These are phyloP conservation scores for Yponomeuta cagnagella DNA, from an alignment of 2,888 invertebrate species.

Conservation along the genomic window DNA sequence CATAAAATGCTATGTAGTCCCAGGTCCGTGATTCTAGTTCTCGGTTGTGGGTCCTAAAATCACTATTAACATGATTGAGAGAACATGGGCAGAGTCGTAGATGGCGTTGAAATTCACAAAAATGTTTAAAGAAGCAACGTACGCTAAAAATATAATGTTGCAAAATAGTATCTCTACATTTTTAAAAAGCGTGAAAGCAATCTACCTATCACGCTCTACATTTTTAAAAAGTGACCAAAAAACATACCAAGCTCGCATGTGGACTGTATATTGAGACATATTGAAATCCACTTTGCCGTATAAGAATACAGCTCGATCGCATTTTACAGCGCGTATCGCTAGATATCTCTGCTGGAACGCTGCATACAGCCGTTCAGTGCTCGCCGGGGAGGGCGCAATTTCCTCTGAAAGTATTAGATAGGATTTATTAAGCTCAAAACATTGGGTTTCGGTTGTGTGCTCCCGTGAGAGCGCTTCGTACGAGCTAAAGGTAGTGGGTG, in stretches of 20 bases:
- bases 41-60: no score
- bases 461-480: neutral
- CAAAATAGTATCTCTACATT: no score
- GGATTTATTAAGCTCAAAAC: conserved; percentile 1
- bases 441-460: conserved; percentile 1
- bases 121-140: no score
- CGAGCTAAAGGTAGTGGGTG: neutral
- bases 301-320: neutral
- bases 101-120: no score
- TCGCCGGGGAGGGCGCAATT: neutral
- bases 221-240: neutral
- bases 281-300: neutral
- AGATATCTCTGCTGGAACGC: neutral
- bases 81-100: no score
- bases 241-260: no score
- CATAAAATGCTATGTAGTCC: no score
- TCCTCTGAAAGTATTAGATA: conserved; percentile 1
- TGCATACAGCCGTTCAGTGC: neutral
- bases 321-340: neutral
- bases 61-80: no score
- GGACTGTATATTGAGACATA: neutral
- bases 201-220: neutral
- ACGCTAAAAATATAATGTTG: no score
- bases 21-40: no score
- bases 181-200: neutral